These are phyloP conservation scores for Contarinia nasturtii DNA, from an alignment of 1,140 invertebrate species.

Conservation along the genomic window DNA sequence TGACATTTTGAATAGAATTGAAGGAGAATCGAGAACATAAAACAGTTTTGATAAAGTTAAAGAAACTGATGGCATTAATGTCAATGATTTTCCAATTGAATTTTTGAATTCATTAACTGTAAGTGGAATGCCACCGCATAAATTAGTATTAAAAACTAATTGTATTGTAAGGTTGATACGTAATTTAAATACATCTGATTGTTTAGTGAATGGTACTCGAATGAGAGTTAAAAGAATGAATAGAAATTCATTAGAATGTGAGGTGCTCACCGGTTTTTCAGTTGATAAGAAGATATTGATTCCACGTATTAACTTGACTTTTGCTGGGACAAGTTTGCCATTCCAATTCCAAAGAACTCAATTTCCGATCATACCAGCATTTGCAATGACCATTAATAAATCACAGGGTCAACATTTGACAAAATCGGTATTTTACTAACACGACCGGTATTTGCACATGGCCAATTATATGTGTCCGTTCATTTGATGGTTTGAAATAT, in stretches of 20 bases:
- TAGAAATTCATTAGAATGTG: not conserved
- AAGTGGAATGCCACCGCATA: not conserved
- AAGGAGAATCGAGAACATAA: not conserved
- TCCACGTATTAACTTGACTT: slow-evolving; percentile 1
- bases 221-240: not conserved
- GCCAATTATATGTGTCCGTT: not conserved
- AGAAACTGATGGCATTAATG: not conserved
- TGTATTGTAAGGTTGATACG: not conserved
- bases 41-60: not conserved
- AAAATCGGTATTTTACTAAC: slow-evolving; percentile 1
- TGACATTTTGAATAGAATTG: not conserved
- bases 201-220: slow-evolving; percentile 1
- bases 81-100: not conserved
- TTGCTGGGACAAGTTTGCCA: slow-evolving; percentile 11
- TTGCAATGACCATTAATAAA: slow-evolving; percentile 30
- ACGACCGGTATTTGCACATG: not conserved
- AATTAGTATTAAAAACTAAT: not conserved
- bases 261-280: not conserved
- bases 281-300: not conserved
- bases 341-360: slow-evolving; percentile 9
- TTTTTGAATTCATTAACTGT: not conserved
- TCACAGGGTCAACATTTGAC: slow-evolving; percentile 15
- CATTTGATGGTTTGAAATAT: not conserved
- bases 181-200: not conserved
- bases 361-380: slow-evolving; percentile 25